Evolutionary conservation across 2,797 vertebrate genomes (phyloP).

Genomic region (Lagorchestes hirsutus): DNA sequence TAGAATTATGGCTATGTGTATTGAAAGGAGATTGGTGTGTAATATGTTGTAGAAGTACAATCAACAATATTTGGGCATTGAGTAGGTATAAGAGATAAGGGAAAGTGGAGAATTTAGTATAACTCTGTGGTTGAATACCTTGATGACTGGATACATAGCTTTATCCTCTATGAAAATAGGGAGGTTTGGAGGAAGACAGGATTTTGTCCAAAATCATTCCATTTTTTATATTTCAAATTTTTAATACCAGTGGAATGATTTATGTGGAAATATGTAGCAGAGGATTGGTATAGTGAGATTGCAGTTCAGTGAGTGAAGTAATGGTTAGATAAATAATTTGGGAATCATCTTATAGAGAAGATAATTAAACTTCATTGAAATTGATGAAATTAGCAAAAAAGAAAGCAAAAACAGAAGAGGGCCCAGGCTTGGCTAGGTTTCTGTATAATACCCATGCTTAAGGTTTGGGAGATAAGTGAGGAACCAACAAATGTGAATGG

Average conservation of each 20-base stretch:
- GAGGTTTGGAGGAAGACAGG: neutral
- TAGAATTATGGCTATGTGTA: no score
- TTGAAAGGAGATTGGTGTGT: no score
- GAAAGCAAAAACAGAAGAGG: neutral
- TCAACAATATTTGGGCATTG: no score
- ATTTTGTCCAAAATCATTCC: neutral
- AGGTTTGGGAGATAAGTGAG: neutral
- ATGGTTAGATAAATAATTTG: neutral
- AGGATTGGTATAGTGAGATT: neutral
- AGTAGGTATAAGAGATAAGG: no score
- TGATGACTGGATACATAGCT: neutral
- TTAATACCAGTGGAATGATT: neutral
- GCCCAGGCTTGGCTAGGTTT: neutral
- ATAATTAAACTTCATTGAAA: neutral
- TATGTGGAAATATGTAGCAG: neutral
- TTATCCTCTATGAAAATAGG: neutral
- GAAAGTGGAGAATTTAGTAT: no score
- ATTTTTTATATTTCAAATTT: neutral
- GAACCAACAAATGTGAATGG: neutral
- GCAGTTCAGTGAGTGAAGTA: neutral
- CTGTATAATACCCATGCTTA: neutral
- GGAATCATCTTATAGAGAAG: neutral
- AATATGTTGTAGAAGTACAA: no score
- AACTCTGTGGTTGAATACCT: no score
- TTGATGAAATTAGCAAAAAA: neutral